Base-by-base conservation (phyloP, 2,113 vertebrate species). In the Dissostichus mawsoni region DNA sequence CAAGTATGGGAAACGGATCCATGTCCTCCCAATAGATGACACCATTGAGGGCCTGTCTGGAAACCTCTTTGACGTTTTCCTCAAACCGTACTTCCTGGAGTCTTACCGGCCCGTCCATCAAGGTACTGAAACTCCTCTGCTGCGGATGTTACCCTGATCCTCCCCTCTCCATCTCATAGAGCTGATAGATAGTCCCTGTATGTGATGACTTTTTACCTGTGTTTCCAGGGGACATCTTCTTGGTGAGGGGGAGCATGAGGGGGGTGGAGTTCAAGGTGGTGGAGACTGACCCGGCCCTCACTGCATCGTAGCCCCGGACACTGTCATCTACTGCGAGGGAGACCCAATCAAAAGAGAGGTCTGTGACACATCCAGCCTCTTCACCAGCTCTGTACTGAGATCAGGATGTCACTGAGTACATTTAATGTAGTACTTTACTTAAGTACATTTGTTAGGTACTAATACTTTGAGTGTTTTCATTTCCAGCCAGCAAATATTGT, bases 221-320 rank as follows among this genome's bases (percentile, higher is more conserved):
- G 11, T 62, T 25, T 7, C 47, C 78, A 99, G 98, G 96, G 84
- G 98, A 99, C 87, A 97, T 99, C 91, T 98, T 98, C 87, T 76
- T 98, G 91, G 97, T 99, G 56, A 96, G 98, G 68, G 98, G 98
- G 87, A 97, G 98, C 48, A 99, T 99, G 98, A 96, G 98, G 78
- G 98, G 97, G 0, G 98, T 99, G 89, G 98, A 99, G 87, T 99
- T 99, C 93, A 99, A 99, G 93, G 97, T 99, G 87, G 96, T 98
- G 87, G 98, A 98, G 84, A 98, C 97, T 6, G 97, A 99, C 81
- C 98, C 16, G 96, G 94, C 71, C 97, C 97, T 0, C 98, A 98
- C 77, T 99, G 98, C 85, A 99, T 99, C 78, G 97, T 99, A 81
- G 97, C 98, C 86, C 98, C 97, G 0, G 98, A 99, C 90, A 99